These are phyloP conservation scores for Chloromyia formosa DNA, from an alignment of 2,888 invertebrate species.

Conservation along the genomic window DNA sequence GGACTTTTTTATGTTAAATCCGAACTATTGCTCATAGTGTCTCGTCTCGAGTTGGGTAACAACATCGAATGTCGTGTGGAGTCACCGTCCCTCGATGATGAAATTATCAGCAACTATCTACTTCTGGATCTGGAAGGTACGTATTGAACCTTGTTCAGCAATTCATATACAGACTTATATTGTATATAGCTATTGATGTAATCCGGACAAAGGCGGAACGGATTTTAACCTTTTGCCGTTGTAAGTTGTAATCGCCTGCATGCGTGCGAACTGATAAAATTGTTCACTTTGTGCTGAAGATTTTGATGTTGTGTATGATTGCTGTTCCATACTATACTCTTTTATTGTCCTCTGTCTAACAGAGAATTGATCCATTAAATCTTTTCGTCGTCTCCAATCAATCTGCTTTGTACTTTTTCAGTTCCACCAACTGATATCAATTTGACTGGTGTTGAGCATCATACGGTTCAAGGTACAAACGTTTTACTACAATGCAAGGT, in stretches of 20 bases:
- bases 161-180: background rate
- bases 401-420: constrained; percentile 60
- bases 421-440: constrained; percentile 83
- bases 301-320: background rate
- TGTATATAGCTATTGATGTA: background rate
- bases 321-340: background rate
- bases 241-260: background rate
- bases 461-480: constrained; percentile 82
- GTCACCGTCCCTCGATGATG: constrained; percentile 68
- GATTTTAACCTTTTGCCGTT: background rate
- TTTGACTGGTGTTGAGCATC: constrained; percentile 78
- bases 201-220: background rate
- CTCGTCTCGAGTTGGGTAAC: constrained; percentile 74
- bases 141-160: background rate
- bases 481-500: constrained; percentile 78
- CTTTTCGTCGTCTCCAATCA: too few species aligned
- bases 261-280: background rate
- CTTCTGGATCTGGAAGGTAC: constrained; percentile 76
- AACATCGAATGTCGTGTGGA: constrained; percentile 76
- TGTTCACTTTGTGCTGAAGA: background rate
- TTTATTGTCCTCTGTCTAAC: too few species aligned
- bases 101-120: constrained; percentile 62
- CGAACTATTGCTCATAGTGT: constrained; percentile 70
- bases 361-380: too few species aligned
- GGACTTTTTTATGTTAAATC: constrained; percentile 73